Evolutionary conservation across 2,797 vertebrate genomes (phyloP).

Genomic region (Peromyscus attwateri): DNA sequence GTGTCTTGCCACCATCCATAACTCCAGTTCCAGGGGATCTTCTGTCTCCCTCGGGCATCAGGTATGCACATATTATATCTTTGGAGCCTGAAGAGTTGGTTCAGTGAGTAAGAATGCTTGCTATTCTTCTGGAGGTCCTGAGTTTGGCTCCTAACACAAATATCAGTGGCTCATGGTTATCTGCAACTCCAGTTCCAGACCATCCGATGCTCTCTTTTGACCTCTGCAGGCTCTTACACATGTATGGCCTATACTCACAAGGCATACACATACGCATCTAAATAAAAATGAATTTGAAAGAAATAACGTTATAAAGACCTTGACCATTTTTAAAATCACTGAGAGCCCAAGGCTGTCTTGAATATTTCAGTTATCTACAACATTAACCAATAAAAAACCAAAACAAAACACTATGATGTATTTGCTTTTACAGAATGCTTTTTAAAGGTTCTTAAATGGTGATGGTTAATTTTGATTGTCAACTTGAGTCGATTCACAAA

Average conservation of each 20-base stretch:
- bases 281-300: background rate
- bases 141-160: background rate
- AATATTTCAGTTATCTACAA: background rate
- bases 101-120: background rate
- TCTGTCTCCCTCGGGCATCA: background rate
- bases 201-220: background rate
- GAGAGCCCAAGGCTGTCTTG: background rate
- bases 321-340: constrained; percentile 49
- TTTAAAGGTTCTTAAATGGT: background rate
- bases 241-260: background rate
- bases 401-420: background rate
- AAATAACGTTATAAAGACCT: background rate
- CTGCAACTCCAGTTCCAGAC: background rate
- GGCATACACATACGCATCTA: background rate
- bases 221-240: background rate
- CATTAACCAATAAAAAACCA: background rate
- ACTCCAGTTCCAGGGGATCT: background rate
- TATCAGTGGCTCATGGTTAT: background rate
- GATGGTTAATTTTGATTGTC: background rate
- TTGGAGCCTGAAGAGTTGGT: background rate
- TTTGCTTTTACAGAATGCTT: background rate
- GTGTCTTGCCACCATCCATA: background rate
- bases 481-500: background rate
- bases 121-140: background rate
- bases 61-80: background rate